Base-by-base conservation (phyloP, 2,888 invertebrate genomes). In the Dasypogon diadema region DNA sequence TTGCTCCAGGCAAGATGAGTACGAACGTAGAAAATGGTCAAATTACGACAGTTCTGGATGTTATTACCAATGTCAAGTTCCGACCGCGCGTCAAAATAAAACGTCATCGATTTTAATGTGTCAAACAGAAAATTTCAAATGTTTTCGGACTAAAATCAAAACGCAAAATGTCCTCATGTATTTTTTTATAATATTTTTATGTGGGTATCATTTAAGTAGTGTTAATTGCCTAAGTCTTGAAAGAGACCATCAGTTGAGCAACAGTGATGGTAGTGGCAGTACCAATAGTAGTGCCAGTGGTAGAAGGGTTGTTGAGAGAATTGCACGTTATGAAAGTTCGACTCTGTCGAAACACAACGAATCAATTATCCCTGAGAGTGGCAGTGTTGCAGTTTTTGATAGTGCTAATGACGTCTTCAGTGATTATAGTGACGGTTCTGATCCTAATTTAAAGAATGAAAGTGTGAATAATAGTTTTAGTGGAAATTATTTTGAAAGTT, bases 111-210 rank as follows among this genome's bases (percentile, higher is more conserved):
- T 54, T 54, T 54, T 70, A 54, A 21, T 26, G 22, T 70, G 70
- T 51, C 70, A 54, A 30, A 30, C 30, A 51, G 70, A 70, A 46
- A 55, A 56, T n/a, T 58, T 58, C n/a, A 60, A 60, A 24, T 74
- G 74, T 18, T 74, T 74, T 74, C 60, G 74, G 74, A 74, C 74
- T 58, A 60, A 60, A 16, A 48, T 48, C n/a, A 74, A 48, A 48
- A 48, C 58, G n/a, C 56, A 74, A 10, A 74, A 74, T 55, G 22
- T 54, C 30, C 51, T 74, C 63, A 56, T 76, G 58, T 72, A 76
- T 79, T 54, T 77, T 79, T 73, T 80, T 78, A 76, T 80, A 77
- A 77, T 80, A 72, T 80, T 81, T 79, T 78, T 81, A 79, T 79
- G 80, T 80, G 79, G 80, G 77, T 80, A 78, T 76, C 79, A 80